Base-by-base conservation (phyloP, 1,140 invertebrate species). In the Phocides pigmalion region DNA sequence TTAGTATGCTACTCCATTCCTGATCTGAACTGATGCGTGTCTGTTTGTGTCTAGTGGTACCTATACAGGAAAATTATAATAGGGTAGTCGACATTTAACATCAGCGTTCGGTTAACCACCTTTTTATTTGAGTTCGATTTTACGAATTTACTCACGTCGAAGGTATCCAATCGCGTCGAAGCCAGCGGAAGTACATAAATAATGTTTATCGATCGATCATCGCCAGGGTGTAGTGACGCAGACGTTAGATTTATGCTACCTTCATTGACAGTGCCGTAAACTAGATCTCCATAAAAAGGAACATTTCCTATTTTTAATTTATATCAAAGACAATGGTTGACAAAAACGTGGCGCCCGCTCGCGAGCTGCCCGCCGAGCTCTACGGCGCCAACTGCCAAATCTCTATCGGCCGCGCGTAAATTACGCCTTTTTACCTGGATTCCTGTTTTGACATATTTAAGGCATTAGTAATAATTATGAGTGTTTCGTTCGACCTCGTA, bases 391-490 rank as follows among this genome's bases (percentile, higher is more conserved):
- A 87, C 87, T 91, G 89, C 89, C 89, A 91, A 91, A 89, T 87
- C 89, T 87, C 83, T 91, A 91, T 91, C 89, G 83, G 80, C 68
- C 86, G 82, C 82, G 87, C 89, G 87, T 91, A 91, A 89, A 91
- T 91, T 89, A 91, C 87, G 82, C 82, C 88, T 89, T 89, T 91
- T 91, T 91, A 91, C 89, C 89, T 91, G 87, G 84, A 89, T 89
- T 89, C 87, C 84, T 91, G 89, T 91, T 91, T 91, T 91, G 89
- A 91, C 89, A 91, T 91, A 91, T 91, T 89, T 88, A 91, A 91
- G 89, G 87, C 87, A 91, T 91, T 91, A 91, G 87, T 91, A 91
- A 91, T 89, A 91, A 89, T 91, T 91, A 91, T 91, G 87, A 91
- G 84, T 89, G 82, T 84, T 82, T 70, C 74, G 69, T 70, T 70